A percentile compares a stretch with the other conserved stretches of the same genome.
Conservation (phyloP, 2,797 vertebrate genomes). For the Smutsia gigantea region DNA sequence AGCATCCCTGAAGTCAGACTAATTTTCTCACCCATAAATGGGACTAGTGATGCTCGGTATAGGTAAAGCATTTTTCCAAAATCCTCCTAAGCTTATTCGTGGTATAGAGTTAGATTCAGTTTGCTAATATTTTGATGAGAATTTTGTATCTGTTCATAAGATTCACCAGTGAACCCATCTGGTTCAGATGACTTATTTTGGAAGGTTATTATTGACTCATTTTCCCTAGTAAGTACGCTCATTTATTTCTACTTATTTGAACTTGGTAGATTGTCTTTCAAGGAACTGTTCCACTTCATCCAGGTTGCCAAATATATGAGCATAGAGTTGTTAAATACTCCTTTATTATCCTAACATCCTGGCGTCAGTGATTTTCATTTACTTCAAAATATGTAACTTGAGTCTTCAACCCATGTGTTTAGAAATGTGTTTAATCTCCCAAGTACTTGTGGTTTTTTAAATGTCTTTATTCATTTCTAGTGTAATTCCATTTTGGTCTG, state of each 20-base stretch:
- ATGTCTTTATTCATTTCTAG: background rate
- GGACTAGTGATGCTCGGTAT: background rate
- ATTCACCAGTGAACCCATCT: background rate
- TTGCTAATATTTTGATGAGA: background rate
- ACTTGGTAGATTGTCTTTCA: background rate
- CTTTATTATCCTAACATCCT: background rate
- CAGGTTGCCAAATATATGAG: background rate
- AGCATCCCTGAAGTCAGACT: background rate
- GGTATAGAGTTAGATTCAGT: background rate
- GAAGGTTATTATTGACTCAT: background rate
- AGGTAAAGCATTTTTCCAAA: background rate
- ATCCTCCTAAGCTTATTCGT: background rate
- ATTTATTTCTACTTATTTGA: background rate
- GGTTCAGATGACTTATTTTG: background rate
- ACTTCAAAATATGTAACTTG: background rate
- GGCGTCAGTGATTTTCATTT: background rate
- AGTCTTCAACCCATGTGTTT: background rate
- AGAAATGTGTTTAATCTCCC: background rate
- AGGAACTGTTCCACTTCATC: background rate
- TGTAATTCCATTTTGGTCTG: background rate
- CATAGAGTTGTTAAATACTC: background rate
- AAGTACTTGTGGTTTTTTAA: background rate
- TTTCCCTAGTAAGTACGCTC: background rate
- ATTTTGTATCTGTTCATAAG: background rate
- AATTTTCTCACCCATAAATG: background rate